Evolutionary conservation across 1,140 invertebrate genomes (phyloP).

Genomic region (Chlorops oryzae): DNA sequence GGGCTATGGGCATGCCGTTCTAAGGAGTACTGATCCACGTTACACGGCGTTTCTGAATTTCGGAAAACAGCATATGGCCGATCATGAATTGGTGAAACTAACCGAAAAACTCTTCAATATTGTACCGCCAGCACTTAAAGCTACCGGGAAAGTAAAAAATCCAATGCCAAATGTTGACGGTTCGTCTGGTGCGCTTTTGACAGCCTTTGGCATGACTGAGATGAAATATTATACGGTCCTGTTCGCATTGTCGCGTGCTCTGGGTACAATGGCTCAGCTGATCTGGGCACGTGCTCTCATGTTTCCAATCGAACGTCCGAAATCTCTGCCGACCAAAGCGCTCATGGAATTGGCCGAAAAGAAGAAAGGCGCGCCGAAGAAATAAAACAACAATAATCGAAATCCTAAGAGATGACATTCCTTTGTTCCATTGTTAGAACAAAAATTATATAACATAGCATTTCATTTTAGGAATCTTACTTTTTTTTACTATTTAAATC

Average conservation of each 20-base stretch:
- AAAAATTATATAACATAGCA: no score
- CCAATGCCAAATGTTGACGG: slow-evolving; percentile 98
- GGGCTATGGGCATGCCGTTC: slow-evolving; percentile 92
- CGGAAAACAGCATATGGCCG: slow-evolving; percentile 83
- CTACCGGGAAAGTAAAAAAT: slow-evolving; percentile 93
- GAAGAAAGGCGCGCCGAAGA: background rate
- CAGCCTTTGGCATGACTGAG: slow-evolving; percentile 92
- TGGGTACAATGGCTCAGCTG: slow-evolving; percentile 81
- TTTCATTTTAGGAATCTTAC: no score
- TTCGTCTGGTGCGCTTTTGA: slow-evolving; percentile 86
- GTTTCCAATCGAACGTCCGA: slow-evolving; percentile 90
- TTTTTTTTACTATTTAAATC: no score
- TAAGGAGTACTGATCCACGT: slow-evolving; percentile 90
- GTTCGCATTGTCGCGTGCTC: slow-evolving; percentile 88
- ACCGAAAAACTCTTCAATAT: slow-evolving; percentile 88
- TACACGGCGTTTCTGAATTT: slow-evolving; percentile 86
- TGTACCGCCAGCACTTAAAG: slow-evolving; percentile 81
- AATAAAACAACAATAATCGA: no score
- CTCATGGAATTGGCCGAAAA: background rate
- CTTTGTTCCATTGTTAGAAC: no score
- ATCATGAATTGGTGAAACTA: slow-evolving; percentile 83
- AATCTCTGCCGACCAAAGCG: slow-evolving; percentile 54
- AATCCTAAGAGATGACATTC: no score
- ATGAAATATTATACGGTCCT: slow-evolving; percentile 98
- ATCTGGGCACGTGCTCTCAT: slow-evolving; percentile 92